Percentiles rank a stretch among this genome's conserved stretches.
phyloP scores from a whole-genome alignment of 2,888 invertebrate species.

The Lepidonotus clava region DNA sequence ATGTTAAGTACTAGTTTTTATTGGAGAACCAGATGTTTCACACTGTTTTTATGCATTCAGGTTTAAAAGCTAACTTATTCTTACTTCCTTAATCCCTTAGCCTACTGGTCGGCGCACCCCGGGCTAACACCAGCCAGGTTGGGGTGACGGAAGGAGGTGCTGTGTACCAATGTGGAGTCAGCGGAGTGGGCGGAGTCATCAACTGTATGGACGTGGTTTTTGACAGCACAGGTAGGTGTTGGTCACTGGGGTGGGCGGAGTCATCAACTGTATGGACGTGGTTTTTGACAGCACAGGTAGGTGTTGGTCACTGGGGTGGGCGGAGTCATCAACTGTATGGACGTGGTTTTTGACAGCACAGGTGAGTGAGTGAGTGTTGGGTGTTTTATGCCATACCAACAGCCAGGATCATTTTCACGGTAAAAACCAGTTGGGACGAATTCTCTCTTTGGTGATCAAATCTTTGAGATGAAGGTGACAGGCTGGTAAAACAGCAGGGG shows the following conservation, averaged over 20 bases:
- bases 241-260: background rate
- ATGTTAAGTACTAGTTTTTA: too few relatives aligned
- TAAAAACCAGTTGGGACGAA: too few relatives aligned
- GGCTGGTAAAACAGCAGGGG: too few relatives aligned
- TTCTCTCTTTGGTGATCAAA: too few relatives aligned
- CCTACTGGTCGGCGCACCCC: slow-evolving; percentile 75
- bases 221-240: background rate
- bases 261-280: background rate
- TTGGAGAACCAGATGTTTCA: too few relatives aligned
- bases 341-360: background rate
- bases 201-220: too few relatives aligned
- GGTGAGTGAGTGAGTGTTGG: background rate
- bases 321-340: background rate
- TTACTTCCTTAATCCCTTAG: slow-evolving; percentile 62
- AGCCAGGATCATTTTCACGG: too few relatives aligned
- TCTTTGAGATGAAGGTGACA: too few relatives aligned
- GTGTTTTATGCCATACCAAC: too few relatives aligned
- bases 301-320: background rate
- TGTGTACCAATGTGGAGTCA: slow-evolving; percentile 71
- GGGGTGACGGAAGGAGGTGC: slow-evolving; percentile 73
- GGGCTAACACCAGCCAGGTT: slow-evolving; percentile 71
- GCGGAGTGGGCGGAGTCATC: background rate
- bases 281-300: background rate
- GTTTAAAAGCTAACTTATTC: too few relatives aligned
- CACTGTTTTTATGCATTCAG: too few relatives aligned